Percentiles rank a stretch among this genome's conserved stretches.
Evolutionary conservation across 1,140 invertebrate species (phyloP).

Genomic region (Drosophila saltans): DNA sequence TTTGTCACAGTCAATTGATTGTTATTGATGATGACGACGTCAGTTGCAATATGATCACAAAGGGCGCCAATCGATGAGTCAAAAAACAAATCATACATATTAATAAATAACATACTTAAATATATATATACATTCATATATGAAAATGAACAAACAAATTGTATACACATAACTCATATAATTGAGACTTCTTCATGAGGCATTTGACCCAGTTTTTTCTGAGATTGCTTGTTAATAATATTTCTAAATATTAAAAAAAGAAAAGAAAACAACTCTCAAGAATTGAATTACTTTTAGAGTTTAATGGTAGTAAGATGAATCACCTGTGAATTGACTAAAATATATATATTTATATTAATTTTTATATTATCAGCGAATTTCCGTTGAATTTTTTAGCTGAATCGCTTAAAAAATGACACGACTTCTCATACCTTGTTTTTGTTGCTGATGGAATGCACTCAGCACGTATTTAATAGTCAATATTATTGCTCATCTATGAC

Average conservation of each 20-base stretch:
- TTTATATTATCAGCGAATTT: slow-evolving; percentile 49
- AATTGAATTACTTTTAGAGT: slow-evolving; percentile 9
- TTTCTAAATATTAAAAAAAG: slow-evolving; percentile 17
- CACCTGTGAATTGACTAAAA: slow-evolving; percentile 18
- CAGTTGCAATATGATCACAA: slow-evolving; percentile 32
- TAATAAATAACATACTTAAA: background rate
- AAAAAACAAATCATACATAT: slow-evolving; percentile 18
- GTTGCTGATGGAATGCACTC: slow-evolving; percentile 34
- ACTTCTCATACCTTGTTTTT: slow-evolving; percentile 20
- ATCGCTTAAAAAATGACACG: slow-evolving; percentile 37
- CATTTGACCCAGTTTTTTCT: slow-evolving; percentile 60
- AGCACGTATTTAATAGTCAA: slow-evolving; percentile 59
- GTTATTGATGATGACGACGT: slow-evolving; percentile 61
- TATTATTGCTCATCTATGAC: slow-evolving; percentile 39
- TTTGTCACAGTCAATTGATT: slow-evolving; percentile 79
- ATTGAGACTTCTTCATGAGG: slow-evolving; percentile 48
- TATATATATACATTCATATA: no score
- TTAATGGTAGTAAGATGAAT: slow-evolving; percentile 32
- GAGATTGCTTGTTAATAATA: slow-evolving; percentile 50
- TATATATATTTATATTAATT: slow-evolving; percentile 20
- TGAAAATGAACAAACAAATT: no score
- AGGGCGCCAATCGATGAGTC: slow-evolving; percentile 46
- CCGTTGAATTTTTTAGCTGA: slow-evolving; percentile 58
- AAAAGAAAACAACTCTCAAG: background rate
- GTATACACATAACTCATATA: slow-evolving; percentile 37